Evolutionary conservation across 1,140 invertebrate species (phyloP).

Genomic region (Drosophila jambulina): DNA sequence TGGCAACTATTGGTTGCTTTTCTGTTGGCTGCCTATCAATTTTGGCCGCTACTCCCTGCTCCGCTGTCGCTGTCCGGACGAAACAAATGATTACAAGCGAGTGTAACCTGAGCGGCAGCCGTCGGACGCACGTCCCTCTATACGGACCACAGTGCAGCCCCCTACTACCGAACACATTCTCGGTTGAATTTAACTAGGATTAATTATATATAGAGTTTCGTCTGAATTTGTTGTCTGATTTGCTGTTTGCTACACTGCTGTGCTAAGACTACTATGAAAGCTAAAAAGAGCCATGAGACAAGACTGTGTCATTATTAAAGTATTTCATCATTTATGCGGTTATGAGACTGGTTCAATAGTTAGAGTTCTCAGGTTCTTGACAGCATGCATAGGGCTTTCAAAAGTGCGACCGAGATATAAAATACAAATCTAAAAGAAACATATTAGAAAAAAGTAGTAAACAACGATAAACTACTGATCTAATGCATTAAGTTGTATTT

Average conservation of each 20-base stretch:
- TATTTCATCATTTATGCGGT: neutral
- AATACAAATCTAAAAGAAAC: neutral
- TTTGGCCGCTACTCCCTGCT: slow-evolving; percentile 48
- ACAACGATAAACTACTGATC: neutral
- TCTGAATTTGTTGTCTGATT: too few species aligned
- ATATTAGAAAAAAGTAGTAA: neutral
- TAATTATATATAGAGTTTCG: too few species aligned
- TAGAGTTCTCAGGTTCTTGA: neutral
- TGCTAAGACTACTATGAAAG: neutral
- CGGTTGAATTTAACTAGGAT: neutral
- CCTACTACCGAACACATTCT: neutral
- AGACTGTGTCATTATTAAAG: neutral
- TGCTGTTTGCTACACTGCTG: too few species aligned
- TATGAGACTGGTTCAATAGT: neutral
- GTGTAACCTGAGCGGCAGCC: slow-evolving; percentile 74
- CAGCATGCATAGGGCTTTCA: too few species aligned
- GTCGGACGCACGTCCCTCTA: slow-evolving; percentile 30
- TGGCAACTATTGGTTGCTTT: slow-evolving; percentile 32
- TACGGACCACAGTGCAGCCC: slow-evolving; percentile 7
- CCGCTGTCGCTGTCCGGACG: slow-evolving; percentile 64
- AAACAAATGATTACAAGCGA: slow-evolving; percentile 81
- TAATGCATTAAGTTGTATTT: neutral
- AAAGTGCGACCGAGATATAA: neutral
- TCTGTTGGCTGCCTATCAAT: slow-evolving; percentile 74
- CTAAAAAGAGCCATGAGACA: neutral